phyloP scores from a whole-genome alignment of 2,888 invertebrate genomes.

The Tipula lateralis region DNA sequence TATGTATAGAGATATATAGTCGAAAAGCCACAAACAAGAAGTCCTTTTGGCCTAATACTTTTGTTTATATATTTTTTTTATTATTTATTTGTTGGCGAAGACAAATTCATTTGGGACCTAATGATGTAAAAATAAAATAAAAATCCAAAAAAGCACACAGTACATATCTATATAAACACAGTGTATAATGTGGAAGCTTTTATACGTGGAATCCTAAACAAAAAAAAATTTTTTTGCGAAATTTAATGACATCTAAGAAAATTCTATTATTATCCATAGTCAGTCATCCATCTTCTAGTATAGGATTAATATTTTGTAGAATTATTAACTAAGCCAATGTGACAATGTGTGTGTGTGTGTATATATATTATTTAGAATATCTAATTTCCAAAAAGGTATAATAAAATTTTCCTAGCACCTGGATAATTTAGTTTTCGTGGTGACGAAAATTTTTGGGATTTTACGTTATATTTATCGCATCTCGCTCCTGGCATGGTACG shows the following conservation, averaged over 20 bases:
- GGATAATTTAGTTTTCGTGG: neutral
- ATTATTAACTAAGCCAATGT: slow-evolving; percentile 7
- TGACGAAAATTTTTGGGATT: neutral
- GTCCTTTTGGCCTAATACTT: slow-evolving; percentile 19
- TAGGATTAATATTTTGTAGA: neutral
- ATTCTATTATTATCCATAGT: neutral
- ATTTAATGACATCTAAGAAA: neutral
- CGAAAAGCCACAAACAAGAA: neutral
- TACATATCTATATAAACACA: neutral
- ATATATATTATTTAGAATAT: neutral
- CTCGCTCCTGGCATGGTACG: neutral
- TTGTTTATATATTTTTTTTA: neutral
- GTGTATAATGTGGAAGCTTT: too few relatives aligned
- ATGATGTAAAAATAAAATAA: slow-evolving; percentile 19
- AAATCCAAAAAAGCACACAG: neutral
- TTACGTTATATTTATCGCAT: neutral
- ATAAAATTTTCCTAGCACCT: neutral
- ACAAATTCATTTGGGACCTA: slow-evolving; percentile 19
- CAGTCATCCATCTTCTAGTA: slow-evolving; percentile 2
- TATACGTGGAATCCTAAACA: neutral
- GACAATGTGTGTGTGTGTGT: neutral
- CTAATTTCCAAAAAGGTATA: neutral
- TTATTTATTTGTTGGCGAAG: neutral
- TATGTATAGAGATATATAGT: too few relatives aligned
- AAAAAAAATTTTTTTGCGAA: too few relatives aligned